phyloP scores from a whole-genome alignment of 2,113 vertebrate species.

The Leiothrix lutea region DNA sequence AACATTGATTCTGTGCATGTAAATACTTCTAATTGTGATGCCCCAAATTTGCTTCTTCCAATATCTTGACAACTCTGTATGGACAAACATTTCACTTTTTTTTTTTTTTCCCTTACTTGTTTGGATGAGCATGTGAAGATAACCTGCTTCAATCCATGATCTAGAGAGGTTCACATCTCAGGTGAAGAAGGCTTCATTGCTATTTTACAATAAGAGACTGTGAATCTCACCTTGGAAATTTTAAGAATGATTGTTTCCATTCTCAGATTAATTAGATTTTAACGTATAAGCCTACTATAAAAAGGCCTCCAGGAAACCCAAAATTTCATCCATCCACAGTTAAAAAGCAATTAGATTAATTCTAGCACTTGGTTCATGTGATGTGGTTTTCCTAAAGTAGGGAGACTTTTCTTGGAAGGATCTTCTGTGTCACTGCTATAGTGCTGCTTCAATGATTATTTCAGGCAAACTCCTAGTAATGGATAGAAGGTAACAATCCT shows the following conservation, averaged over 20 bases:
- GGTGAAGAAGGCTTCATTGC: background rate
- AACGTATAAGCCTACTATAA: background rate
- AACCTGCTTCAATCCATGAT: background rate
- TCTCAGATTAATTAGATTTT: background rate
- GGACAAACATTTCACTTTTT: background rate
- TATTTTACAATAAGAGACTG: background rate
- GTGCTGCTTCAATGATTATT: background rate
- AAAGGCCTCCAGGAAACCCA: background rate
- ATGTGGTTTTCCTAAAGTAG: background rate
- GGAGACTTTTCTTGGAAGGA: background rate
- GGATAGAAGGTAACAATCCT: background rate
- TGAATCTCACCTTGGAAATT: background rate
- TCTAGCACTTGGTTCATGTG: background rate
- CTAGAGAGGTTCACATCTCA: background rate
- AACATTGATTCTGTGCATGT: background rate
- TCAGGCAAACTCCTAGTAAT: background rate
- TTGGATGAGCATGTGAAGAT: background rate
- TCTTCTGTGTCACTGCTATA: background rate
- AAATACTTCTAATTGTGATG: background rate
- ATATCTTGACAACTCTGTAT: background rate
- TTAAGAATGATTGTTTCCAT: background rate
- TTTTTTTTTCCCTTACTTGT: background rate
- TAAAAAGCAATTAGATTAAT: background rate
- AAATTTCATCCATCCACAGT: background rate
- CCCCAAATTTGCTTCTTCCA: background rate